Conservation (phyloP, 2,888 invertebrate genomes). For the Seladonia tumulorum region DNA sequence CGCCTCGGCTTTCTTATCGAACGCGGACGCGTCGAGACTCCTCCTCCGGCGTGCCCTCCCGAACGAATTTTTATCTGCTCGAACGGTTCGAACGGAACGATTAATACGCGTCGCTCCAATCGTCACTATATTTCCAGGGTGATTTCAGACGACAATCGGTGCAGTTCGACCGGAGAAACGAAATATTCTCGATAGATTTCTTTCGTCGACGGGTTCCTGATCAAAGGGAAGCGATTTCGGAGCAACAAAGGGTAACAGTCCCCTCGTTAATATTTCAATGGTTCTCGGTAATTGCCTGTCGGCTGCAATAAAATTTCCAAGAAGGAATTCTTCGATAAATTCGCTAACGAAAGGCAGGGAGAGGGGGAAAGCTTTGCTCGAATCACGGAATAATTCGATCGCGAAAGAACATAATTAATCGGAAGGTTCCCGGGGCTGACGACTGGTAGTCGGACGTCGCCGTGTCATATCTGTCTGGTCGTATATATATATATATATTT, state of each 20-base stretch:
- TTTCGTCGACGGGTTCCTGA: not conserved
- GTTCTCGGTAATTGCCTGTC: not conserved
- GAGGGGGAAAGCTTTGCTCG: not conserved
- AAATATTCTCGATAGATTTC: not conserved
- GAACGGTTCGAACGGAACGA: not conserved
- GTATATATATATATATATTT: slow-evolving; percentile 6
- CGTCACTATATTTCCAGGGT: not conserved
- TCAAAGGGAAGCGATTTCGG: not conserved
- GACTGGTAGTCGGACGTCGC: slow-evolving; percentile 41
- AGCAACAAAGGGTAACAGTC: not conserved
- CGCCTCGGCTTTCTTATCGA: not conserved
- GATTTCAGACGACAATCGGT: not conserved
- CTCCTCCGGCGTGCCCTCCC: too few relatives aligned
- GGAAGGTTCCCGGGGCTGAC: slow-evolving; percentile 29
- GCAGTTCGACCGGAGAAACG: not conserved
- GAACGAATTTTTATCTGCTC: not conserved
- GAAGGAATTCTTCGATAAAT: not conserved
- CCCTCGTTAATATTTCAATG: not conserved
- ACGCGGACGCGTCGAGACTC: not conserved
- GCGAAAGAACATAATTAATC: slow-evolving; percentile 23
- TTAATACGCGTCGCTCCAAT: not conserved
- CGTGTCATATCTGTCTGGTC: slow-evolving; percentile 19
- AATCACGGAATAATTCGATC: slow-evolving; percentile 4
- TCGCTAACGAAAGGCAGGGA: not conserved
- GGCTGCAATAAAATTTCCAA: not conserved